These are phyloP conservation scores for Sylvia atricapilla DNA, from an alignment of 2,113 vertebrate genomes.

Conservation along the genomic window DNA sequence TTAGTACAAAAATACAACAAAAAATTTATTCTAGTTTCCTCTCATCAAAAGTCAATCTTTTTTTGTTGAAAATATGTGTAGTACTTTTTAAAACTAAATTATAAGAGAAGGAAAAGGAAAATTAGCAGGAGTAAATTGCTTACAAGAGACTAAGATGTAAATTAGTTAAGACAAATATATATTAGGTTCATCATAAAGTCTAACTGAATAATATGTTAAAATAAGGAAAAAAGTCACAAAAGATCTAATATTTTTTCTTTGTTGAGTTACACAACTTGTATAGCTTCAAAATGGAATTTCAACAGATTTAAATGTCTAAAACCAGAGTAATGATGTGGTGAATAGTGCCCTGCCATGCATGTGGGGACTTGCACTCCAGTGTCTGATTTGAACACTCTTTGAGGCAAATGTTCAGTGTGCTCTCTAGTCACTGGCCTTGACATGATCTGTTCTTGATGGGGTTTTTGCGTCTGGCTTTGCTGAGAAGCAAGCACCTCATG, in stretches of 20 bases:
- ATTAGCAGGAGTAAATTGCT: not conserved
- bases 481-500: not conserved
- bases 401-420: fast-evolving
- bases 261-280: not conserved
- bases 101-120: not conserved
- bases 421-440: not conserved
- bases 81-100: not conserved
- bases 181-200: not conserved
- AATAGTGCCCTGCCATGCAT: not conserved
- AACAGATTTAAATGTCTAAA: not conserved
- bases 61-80: not conserved
- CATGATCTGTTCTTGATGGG: fast-evolving
- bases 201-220: not conserved
- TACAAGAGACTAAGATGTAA: not conserved
- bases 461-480: not conserved
- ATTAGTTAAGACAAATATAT: not conserved
- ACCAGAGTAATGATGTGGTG: not conserved
- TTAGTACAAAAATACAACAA: not conserved
- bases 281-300: not conserved
- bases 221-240: not conserved
- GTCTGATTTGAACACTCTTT: not conserved
- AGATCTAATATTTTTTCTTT: not conserved
- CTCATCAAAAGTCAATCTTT: not conserved
- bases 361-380: not conserved
- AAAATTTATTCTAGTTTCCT: not conserved